phyloP scores from a whole-genome alignment of 2,113 vertebrate species.

The Tragulus kanchil region DNA sequence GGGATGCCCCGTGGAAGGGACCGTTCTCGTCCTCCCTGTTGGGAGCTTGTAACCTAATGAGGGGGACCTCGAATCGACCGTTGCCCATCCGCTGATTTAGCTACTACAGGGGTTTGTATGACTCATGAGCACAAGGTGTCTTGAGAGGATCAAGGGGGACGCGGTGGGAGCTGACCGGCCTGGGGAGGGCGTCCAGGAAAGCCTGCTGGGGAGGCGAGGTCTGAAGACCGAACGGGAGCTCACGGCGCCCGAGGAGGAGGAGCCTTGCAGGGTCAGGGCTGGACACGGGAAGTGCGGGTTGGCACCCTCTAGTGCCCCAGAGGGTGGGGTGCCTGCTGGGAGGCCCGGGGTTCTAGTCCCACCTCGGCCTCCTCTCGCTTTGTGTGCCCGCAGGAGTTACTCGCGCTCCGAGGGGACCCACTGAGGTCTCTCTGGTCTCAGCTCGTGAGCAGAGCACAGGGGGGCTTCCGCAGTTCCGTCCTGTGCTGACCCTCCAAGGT shows the following conservation, averaged over 20 bases:
- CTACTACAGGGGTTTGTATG: background rate
- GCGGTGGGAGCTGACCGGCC: background rate
- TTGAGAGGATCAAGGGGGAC: background rate
- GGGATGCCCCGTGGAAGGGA: background rate
- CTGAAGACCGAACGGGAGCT: background rate
- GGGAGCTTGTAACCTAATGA: background rate
- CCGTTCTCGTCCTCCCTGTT: fast-evolving
- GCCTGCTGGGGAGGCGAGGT: background rate
- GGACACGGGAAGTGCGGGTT: no score
- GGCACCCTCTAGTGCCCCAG: no score
- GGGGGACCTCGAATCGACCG: background rate
- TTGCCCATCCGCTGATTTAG: background rate
- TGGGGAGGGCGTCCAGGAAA: background rate
- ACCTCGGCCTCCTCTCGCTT: no score
- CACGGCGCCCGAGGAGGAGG: background rate
- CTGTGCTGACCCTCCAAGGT: no score
- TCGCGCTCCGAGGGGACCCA: no score
- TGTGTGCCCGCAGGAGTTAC: no score
- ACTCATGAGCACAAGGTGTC: background rate
- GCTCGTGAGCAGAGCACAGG: no score
- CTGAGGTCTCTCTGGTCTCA: no score
- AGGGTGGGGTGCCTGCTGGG: no score
- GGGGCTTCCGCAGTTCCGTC: no score
- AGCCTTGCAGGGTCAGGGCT: no score
- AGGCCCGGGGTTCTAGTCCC: no score